Conservation (phyloP, 1,140 invertebrate species). For the Panonychus citri region DNA sequence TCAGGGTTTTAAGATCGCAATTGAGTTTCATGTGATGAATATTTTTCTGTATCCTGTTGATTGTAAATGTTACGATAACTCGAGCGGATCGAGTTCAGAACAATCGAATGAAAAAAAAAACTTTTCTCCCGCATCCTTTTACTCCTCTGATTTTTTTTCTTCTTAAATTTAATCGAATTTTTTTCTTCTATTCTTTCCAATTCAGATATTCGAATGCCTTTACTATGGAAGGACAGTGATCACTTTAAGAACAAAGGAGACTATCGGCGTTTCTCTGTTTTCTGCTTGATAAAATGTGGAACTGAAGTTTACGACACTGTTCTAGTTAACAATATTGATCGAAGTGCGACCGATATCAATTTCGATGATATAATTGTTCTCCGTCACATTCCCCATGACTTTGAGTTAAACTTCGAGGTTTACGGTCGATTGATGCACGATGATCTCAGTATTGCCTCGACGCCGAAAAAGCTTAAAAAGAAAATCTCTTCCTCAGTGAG, state of each 20-base stretch:
- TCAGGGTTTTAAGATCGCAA: too few species aligned
- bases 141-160: too few species aligned
- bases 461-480: conserved; percentile 38
- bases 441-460: conserved; percentile 40
- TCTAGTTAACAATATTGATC: conserved; percentile 38
- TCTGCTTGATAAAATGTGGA: conserved; percentile 39
- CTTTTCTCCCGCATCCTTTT: not conserved
- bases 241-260: conserved; percentile 49
- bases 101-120: not conserved
- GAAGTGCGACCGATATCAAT: conserved; percentile 41
- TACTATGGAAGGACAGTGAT: conserved; percentile 46
- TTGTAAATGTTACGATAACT: not conserved
- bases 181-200: not conserved
- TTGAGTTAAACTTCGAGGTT: conserved; percentile 38
- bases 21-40: too few species aligned
- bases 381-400: conserved; percentile 35
- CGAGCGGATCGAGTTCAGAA: too few species aligned
- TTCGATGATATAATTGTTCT: conserved; percentile 43
- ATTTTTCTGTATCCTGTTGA: too few species aligned
- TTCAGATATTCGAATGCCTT: conserved; percentile 36
- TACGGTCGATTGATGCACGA: conserved; percentile 42
- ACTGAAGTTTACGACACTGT: conserved; percentile 43
- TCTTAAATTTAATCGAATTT: too few species aligned
- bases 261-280: conserved; percentile 41
- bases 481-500: conserved; percentile 43